These are phyloP conservation scores for Semnornis frantzii DNA, from an alignment of 2,113 vertebrate species.

Conservation along the genomic window DNA sequence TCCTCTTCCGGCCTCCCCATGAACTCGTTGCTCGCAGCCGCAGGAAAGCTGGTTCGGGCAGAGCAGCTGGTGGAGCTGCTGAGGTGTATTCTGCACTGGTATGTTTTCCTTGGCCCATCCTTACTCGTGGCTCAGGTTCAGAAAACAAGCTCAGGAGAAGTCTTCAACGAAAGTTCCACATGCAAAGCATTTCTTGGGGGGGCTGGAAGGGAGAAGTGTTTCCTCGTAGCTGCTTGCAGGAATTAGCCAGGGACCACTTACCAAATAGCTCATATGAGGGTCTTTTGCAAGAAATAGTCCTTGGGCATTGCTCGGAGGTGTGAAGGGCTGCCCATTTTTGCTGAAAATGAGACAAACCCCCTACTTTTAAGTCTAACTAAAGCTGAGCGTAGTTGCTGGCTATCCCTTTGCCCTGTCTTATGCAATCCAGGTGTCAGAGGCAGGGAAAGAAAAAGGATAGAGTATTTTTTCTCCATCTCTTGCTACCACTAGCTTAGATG, in stretches of 20 bases:
- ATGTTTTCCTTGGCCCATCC: background rate
- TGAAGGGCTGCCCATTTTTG: background rate
- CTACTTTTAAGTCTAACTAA: background rate
- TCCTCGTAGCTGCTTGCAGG: background rate
- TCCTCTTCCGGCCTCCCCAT: background rate
- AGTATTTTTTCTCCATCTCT: background rate
- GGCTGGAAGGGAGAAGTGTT: background rate
- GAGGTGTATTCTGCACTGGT: background rate
- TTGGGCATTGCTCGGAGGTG: background rate
- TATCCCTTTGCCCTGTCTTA: background rate
- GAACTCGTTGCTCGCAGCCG: fast-evolving
- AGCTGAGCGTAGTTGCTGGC: background rate
- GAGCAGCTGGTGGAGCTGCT: background rate
- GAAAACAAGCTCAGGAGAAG: background rate
- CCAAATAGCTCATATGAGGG: fast-evolving
- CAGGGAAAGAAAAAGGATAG: background rate
- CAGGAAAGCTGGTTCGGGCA: background rate
- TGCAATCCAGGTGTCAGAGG: fast-evolving
- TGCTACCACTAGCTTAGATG: background rate
- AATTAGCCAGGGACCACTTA: background rate
- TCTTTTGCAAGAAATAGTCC: too few relatives aligned
- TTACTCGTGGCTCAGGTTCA: background rate
- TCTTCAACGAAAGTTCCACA: background rate
- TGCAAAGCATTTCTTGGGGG: background rate
- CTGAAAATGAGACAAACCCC: background rate